Base-by-base conservation (phyloP, 1,140 invertebrate species). In the Holotrichia oblita region DNA sequence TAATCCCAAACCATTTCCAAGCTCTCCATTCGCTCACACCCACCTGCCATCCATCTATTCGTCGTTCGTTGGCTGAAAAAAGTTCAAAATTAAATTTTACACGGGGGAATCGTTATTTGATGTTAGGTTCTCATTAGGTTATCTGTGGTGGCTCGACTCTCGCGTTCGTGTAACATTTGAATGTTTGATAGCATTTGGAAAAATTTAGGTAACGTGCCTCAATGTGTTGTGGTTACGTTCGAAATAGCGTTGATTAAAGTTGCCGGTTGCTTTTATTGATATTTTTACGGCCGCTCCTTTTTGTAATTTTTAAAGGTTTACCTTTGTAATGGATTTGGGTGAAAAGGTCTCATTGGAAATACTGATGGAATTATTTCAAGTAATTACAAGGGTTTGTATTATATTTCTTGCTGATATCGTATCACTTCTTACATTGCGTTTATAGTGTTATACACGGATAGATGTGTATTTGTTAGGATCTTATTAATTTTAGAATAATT, bases 61-160 rank as follows among this genome's bases (percentile, higher is more conserved):
- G 48, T 55, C 48, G 61, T 69, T 14, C 27, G 24, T 20, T 48
- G 17, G 48, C 14, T 10, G 61, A 69, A 69, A 69, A 69, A 69
- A 69, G 61, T 69, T 69, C 61, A 34, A 69, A 69, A 69, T 69
- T 69, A 69, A 69, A 69, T 69, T 69, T 69, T 27, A 69, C 61
- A 69, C 61, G 61, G 61, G 20, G 22, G 61, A 69, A 69, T 69
- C 61, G 61, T 69, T 69, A 69, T 69, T 69, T 69, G 61, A 69
- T 69, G 61, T 69, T 69, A 34, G 61, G 61, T 69, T 69, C 61
- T 69, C 61, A 69, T 69, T 69, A 69, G 61, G 61, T 10, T 69
- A 69, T 69, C 61, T 34, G 61, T 24, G 22, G 8, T 22, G 7
- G 61, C 8, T 69, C 61, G 61, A 12, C 44, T 8, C n/a, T n/a